phyloP scores from a whole-genome alignment of 1,140 invertebrate species.

The Camponotus vicinus region DNA sequence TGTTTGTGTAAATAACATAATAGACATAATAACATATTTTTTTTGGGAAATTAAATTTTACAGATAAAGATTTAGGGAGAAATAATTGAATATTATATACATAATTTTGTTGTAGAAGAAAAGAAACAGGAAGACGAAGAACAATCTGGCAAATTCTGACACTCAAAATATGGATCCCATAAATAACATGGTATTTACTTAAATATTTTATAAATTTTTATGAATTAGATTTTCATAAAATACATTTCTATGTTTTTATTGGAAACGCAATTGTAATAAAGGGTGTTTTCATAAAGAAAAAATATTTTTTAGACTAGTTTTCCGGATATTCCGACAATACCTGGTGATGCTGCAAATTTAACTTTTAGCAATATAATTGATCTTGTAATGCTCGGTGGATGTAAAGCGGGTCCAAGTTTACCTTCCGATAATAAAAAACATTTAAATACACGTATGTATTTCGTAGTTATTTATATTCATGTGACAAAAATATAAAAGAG shows the following conservation, averaged over 20 bases:
- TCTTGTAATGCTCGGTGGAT: neutral
- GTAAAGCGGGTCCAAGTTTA: neutral
- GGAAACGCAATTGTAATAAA: neutral
- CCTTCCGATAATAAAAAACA: no score
- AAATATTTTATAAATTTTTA: neutral
- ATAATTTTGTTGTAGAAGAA: conserved; percentile 42
- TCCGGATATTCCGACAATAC: conserved; percentile 23
- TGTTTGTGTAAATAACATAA: neutral
- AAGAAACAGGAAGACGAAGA: neutral
- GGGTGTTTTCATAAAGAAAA: neutral
- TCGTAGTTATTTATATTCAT: neutral
- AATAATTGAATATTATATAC: neutral
- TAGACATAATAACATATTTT: neutral
- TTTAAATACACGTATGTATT: conserved; percentile 8
- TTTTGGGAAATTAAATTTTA: neutral
- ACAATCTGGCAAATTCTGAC: neutral
- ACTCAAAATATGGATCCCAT: neutral
- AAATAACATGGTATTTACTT: conserved; percentile 16
- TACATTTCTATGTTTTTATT: neutral
- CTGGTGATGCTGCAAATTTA: neutral
- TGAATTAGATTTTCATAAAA: neutral
- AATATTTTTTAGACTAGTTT: conserved; percentile 19
- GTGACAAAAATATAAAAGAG: neutral
- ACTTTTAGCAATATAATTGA: neutral
- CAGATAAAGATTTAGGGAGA: neutral